Base-by-base conservation (phyloP, 2,888 invertebrate genomes). In the Linnaemya vulpina region DNA sequence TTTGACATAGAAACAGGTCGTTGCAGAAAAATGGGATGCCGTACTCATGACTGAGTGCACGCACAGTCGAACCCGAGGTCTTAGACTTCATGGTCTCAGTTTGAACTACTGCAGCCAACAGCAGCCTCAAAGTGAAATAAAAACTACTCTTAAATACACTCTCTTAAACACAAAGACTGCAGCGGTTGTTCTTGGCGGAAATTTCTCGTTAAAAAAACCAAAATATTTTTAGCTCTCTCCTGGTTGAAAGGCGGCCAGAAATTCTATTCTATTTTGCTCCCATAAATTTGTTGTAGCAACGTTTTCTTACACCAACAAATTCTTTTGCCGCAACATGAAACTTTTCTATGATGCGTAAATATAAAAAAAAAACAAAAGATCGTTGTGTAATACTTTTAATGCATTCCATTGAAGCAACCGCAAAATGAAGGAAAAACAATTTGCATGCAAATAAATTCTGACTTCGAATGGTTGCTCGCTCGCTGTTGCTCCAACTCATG, bases 391-490 rank as follows among this genome's bases (percentile, higher is more conserved):
- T 10, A 70, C 40, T 35, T 35, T 71, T 17, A 46, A 60, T 73
- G 60, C 58, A 73, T 15, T 60, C 1, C 15, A 43, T 35, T 49
- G 49, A 1, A 62, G 20, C 35, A 35, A 49, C 17, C 17, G 30
- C 46, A 63, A 68, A 49, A 51, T 30, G 43, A 25, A 55, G 35
- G 35, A 67, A 63, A 40, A 65, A 35, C 38, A 17, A 8, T 55
- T 71, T 63, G 62, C 53, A 63, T 63, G 78, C 70, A 55, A 62
- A 49, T 55, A 74, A 51, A 74, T 80, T 67, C 67, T 80, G 49
- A 74, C 67, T 74, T 67, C 25, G 17, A 62, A 60, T 49, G 62
- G 63, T 46, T 58, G 76, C 30, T 5, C 5, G 30, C n/a, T n/a
- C 5, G 30, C 20, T 53, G 40, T 9, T 76, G n/a, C 35, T 62